A percentile compares a stretch with the other conserved stretches of the same genome.
phyloP scores from a whole-genome alignment of 2,113 vertebrate genomes.

The Atrichornis clamosus region DNA sequence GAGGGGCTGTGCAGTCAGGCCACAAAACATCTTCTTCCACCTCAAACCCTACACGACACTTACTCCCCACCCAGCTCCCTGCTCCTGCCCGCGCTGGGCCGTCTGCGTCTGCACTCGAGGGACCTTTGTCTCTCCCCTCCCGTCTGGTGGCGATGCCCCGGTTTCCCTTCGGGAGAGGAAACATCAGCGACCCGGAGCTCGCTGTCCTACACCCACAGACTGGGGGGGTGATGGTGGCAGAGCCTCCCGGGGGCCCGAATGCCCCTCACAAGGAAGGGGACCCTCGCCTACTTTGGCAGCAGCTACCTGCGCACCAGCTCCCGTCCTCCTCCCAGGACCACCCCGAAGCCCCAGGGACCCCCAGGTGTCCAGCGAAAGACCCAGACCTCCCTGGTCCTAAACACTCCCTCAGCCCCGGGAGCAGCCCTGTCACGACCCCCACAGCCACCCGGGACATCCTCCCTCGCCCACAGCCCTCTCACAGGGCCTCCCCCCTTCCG shows the following conservation, averaged over 20 bases:
- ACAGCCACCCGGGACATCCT: no score
- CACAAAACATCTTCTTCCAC: fast-evolving
- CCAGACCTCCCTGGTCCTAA: no score
- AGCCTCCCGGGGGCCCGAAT: background rate
- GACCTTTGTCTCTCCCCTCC: background rate
- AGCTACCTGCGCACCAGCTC: background rate
- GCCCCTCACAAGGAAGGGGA: fast-evolving
- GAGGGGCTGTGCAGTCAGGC: background rate
- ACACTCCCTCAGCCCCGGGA: background rate
- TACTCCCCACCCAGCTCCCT: fast-evolving
- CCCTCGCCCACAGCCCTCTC: background rate
- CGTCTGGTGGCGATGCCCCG: fast-evolving
- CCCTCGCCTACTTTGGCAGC: background rate
- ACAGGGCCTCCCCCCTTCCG: background rate
- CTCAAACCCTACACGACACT: background rate
- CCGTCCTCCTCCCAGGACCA: background rate
- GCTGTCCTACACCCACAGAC: background rate
- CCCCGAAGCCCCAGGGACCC: fast-evolving
- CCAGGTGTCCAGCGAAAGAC: background rate
- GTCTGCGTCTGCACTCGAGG: no score
- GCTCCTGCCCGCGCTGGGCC: background rate
- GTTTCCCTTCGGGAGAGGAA: background rate
- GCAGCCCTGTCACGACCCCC: no score
- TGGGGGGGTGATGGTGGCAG: background rate
- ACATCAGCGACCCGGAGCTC: fast-evolving